Evolutionary conservation across 2,797 vertebrate genomes (phyloP), one percentile per base, ranked within the genome.

Genomic region (Periophthalmus magnuspinnatus): DNA sequence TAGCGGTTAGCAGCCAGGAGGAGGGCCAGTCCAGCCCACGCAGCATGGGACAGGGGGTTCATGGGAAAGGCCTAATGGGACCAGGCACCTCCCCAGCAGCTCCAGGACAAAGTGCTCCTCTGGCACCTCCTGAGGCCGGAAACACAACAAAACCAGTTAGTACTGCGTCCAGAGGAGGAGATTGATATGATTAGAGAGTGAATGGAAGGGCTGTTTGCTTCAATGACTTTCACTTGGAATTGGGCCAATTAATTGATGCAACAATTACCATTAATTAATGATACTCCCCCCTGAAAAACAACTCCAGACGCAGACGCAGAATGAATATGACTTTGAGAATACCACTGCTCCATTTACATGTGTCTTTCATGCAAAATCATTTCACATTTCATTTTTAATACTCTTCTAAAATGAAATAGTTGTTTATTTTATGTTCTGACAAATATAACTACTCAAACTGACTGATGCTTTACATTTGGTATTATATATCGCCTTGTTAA

Each of bases 1-100:
- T 84, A 84, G 93, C 89, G 86, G 52, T 80, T 6, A 77, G 68
- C 84, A 81, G 87, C 21, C 84, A 71, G 88, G 89, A 91, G 91
- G 92, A 88, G 87, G 85, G 78, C 61, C 50, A 73, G 89, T 69
- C 78, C 89, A 78, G 81, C 90, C 87, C 89, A 84, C 84, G 67
- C 89, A 89, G 90, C 80, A 54, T 82, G 87, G 85, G 85, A 78
- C 79, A 58, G 19, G 5, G 75, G 65, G 85, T 94, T 95, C 95
- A 95, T 95, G 94, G 94, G 94, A 95, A 95, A 95, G 94, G 95
- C 93, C 93, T 94, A 95, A 93, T 90, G 85, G 82, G 71, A 64
- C 67, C 22, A 74, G 36, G 72, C 72, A 48, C 74, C 80, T 84
- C 76, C 56, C 54, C 59, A 66, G 67, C 70, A 36, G 65, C 70